Percentiles rank a stretch among this genome's conserved stretches.
Evolutionary conservation across 2,113 vertebrate genomes (phyloP).

Genomic region (Bubo bubo): DNA sequence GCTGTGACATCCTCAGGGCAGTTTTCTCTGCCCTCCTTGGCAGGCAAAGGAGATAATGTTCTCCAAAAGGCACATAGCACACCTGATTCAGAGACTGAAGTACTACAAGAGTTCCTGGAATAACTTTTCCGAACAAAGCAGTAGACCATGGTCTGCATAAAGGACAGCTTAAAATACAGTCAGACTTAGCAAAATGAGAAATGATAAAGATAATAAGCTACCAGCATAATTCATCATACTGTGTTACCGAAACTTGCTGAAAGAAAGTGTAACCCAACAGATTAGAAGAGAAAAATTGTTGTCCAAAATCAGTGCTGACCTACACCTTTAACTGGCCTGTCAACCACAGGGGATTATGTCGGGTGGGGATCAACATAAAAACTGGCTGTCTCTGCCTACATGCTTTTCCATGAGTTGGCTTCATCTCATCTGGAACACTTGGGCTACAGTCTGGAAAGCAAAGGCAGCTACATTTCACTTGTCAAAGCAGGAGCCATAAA

Average conservation of each 20-base stretch:
- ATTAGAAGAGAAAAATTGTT: background rate
- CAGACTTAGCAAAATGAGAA: background rate
- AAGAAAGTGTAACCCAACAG: background rate
- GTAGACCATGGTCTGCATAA: background rate
- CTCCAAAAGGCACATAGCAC: background rate
- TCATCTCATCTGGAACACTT: slow-evolving; percentile 19
- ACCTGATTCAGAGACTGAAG: background rate
- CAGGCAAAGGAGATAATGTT: background rate
- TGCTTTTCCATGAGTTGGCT: slow-evolving; percentile 10
- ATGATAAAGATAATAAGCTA: background rate
- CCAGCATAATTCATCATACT: background rate
- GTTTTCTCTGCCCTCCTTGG: background rate
- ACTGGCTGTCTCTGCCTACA: background rate
- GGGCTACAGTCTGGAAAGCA: slow-evolving; percentile 25
- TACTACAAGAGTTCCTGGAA: background rate
- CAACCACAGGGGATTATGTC: background rate
- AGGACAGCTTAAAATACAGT: background rate
- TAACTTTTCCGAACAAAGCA: background rate
- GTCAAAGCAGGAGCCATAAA: slow-evolving; percentile 34
- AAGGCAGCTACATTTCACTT: slow-evolving; percentile 39
- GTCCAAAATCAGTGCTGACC: background rate
- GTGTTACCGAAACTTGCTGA: background rate
- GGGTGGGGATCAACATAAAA: background rate
- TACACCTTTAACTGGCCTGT: background rate
- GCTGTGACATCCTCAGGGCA: background rate